A percentile compares a stretch with the other conserved stretches of the same genome.
Conservation (phyloP, 2,113 vertebrate species). For the Brachyistius frenatus region DNA sequence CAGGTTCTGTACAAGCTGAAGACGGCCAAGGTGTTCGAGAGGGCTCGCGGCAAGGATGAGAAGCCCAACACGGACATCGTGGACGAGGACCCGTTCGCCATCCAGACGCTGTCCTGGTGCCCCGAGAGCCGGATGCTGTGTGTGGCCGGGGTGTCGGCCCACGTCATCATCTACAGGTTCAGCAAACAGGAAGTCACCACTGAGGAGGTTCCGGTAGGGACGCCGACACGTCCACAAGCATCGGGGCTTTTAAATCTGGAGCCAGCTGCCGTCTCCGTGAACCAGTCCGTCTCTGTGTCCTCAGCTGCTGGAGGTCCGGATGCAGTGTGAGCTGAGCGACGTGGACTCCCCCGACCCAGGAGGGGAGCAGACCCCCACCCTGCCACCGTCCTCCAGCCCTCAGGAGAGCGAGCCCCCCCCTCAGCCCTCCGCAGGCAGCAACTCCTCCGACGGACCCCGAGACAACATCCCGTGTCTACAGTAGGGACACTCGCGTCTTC, state of each 20-base stretch:
- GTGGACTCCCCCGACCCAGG: slow-evolving; percentile 89
- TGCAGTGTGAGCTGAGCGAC: slow-evolving; percentile 91
- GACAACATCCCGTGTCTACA: slow-evolving; percentile 95
- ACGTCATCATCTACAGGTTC: slow-evolving; percentile 95
- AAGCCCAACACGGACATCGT: slow-evolving; percentile 92
- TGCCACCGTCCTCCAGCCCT: slow-evolving; percentile 88
- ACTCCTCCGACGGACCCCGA: slow-evolving; percentile 91
- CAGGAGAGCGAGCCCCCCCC: slow-evolving; percentile 83
- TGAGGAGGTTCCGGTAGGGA: slow-evolving; percentile 89
- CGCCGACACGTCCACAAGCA: slow-evolving; percentile 40
- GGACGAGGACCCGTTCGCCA: slow-evolving; percentile 97
- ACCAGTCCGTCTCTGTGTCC: not conserved
- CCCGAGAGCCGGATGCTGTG: slow-evolving; percentile 96
- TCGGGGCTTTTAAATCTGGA: not conserved
- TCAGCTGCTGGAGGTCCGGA: slow-evolving; percentile 94
- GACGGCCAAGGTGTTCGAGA: slow-evolving; percentile 98
- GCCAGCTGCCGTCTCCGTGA: not conserved
- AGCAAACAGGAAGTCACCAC: slow-evolving; percentile 95
- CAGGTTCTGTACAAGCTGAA: slow-evolving; percentile 98
- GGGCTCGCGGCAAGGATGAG: slow-evolving; percentile 92
- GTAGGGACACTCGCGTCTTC: slow-evolving; percentile 80
- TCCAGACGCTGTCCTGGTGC: slow-evolving; percentile 97
- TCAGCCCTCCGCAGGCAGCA: slow-evolving; percentile 90
- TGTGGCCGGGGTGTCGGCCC: slow-evolving; percentile 95
- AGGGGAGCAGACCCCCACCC: slow-evolving; percentile 88